These are phyloP conservation scores for Hucho hucho DNA, from an alignment of 2,113 vertebrate genomes.

Conservation along the genomic window DNA sequence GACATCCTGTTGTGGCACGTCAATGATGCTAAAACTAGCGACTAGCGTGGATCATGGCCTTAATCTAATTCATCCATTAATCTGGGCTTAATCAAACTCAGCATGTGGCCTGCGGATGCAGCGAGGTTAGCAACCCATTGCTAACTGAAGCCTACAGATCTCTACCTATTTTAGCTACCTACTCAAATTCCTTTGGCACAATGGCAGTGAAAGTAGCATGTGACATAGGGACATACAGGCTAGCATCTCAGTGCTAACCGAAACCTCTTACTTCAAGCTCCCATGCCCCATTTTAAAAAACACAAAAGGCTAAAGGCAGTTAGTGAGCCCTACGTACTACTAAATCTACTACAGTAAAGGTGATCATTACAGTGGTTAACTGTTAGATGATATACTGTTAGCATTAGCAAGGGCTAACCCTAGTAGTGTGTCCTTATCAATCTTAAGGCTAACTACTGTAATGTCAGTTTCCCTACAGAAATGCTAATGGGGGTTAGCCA, in stretches of 20 bases:
- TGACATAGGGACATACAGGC: background rate
- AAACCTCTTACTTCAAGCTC: background rate
- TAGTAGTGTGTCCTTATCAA: too few species aligned
- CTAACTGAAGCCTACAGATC: background rate
- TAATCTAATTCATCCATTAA: slow-evolving; percentile 41
- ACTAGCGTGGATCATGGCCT: slow-evolving; percentile 9
- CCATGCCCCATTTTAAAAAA: background rate
- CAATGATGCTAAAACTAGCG: slow-evolving; percentile 47
- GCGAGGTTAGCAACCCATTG: background rate
- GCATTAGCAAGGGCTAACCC: too few species aligned
- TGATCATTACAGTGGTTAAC: too few species aligned
- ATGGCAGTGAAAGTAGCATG: background rate
- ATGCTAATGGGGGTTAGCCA: too few species aligned
- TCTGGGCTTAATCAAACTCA: background rate
- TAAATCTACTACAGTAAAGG: too few species aligned
- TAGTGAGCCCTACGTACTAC: background rate
- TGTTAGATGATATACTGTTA: too few species aligned
- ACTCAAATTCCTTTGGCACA: background rate
- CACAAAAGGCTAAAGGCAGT: background rate
- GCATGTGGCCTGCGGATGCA: background rate
- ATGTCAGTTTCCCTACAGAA: too few species aligned
- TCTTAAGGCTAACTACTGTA: too few species aligned
- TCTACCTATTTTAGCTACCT: background rate
- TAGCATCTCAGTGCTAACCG: background rate
- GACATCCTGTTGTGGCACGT: slow-evolving; percentile 49